phyloP scores from a whole-genome alignment of 2,888 invertebrate species.

The Gastracanthus pulcherrimus region DNA sequence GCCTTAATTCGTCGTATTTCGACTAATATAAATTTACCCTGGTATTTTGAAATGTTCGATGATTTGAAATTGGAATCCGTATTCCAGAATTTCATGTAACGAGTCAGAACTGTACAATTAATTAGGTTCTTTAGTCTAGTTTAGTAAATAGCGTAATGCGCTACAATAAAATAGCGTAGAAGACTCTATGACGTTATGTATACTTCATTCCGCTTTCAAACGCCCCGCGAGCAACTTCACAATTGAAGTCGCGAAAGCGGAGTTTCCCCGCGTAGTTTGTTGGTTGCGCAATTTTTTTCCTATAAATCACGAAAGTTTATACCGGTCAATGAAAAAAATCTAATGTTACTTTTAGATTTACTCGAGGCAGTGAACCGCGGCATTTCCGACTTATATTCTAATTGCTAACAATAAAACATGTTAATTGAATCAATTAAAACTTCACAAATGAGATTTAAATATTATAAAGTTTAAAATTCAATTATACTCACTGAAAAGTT shows the following conservation, averaged over 20 bases:
- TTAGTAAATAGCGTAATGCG: no score
- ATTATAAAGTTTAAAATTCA: no score
- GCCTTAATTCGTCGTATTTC: no score
- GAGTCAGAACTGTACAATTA: no score
- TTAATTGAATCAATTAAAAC: not conserved
- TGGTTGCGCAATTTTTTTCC: slow-evolving; percentile 3
- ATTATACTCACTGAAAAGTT: no score
- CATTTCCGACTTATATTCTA: not conserved
- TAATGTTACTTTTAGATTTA: not conserved
- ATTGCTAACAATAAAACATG: not conserved
- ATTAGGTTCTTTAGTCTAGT: no score
- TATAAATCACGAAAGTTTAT: slow-evolving; percentile 25
- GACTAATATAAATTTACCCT: no score
- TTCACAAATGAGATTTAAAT: not conserved
- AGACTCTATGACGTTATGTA: no score
- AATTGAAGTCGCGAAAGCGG: slow-evolving; percentile 10
- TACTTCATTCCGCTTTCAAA: not conserved
- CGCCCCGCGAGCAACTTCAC: not conserved
- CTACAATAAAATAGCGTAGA: no score
- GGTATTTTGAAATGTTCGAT: no score
- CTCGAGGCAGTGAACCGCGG: not conserved
- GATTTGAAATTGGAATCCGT: no score
- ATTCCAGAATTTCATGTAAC: no score
- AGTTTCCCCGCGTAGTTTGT: slow-evolving; percentile 17
- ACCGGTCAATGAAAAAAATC: not conserved